These are phyloP conservation scores for Perizoma flavofasciatum DNA, from an alignment of 2,888 invertebrate species.

Conservation along the genomic window DNA sequence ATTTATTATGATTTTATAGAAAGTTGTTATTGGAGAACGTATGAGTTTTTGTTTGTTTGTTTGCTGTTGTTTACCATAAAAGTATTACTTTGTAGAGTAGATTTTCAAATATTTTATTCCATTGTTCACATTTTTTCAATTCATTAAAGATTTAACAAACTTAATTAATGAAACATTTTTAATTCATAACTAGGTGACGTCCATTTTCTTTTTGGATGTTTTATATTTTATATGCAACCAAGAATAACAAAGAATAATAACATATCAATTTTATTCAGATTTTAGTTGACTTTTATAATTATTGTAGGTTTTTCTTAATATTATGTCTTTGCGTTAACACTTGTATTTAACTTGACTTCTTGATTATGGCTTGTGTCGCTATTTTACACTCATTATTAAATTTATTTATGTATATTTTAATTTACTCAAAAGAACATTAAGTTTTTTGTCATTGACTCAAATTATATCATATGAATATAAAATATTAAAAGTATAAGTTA, in stretches of 20 bases:
- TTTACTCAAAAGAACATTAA: too few relatives aligned
- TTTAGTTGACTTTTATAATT: conserved; percentile 18
- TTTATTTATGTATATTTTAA: too few relatives aligned
- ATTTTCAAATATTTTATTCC: conserved; percentile 20
- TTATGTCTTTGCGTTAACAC: conserved; percentile 20
- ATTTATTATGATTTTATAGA: conserved; percentile 12
- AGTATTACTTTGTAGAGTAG: conserved; percentile 68
- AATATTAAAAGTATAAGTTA: too few relatives aligned
- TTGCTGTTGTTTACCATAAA: conserved; percentile 58
- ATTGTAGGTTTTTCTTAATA: conserved; percentile 18
- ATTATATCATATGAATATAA: too few relatives aligned
- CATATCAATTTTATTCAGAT: conserved; percentile 67
- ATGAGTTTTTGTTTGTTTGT: conserved; percentile 18
- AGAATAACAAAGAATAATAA: conserved; percentile 75
- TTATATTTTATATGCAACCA: conserved; percentile 49
- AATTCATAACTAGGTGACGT: conserved; percentile 39
- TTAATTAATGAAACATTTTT: conserved; percentile 18
- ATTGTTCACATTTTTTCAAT: conserved; percentile 18
- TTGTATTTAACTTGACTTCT: background rate
- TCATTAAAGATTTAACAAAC: conserved; percentile 30
- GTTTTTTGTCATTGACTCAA: too few relatives aligned
- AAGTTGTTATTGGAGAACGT: background rate
- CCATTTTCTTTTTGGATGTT: conserved; percentile 27
- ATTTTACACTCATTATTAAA: too few relatives aligned
- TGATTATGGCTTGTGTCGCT: too few relatives aligned